Base-by-base conservation (phyloP, 2,888 invertebrate genomes). In the Ennomos fuscantarius region DNA sequence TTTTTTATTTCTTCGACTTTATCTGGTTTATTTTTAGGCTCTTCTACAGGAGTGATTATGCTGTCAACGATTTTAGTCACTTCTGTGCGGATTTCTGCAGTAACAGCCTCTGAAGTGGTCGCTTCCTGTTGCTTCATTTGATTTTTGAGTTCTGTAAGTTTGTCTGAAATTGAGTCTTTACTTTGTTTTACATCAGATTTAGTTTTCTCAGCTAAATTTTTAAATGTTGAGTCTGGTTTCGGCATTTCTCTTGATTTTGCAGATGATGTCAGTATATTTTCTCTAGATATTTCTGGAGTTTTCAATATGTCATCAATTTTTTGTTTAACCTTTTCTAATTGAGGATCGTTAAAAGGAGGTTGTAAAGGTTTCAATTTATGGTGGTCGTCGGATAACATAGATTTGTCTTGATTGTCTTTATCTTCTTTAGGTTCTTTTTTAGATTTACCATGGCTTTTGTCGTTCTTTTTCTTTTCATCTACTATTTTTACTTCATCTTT, bases 251-350 rank as follows among this genome's bases (percentile, higher is more conserved):
- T 81, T 6, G 74, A 75, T 69, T 81, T 82, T 0, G 76, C 71
- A 15, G 80, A 69, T 1, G 83, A 63, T 0, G 85, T 75, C 8
- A 90, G 63, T 53, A 93, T 91, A 56, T 89, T 91, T 75, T 90
- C 91, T 37, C 84, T 72, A 0, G 92, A 93, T 37, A 93, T 89
- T 75, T 92, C 90, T 1, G 92, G 91, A 36, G 89, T 86, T 73
- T 89, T 91, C 15, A 93, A 64, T 55, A 93, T 90, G 12, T 87
- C 86, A 39, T 92, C 92, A 56, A 93, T 93, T 75, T 86, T 92
- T 66, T 89, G 89, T 73, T 86, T 89, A 0, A 85, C 92, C 60
- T 87, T 79, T 72, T 92, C 92, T 8, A 93, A 83, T 77, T 92
- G 89, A 15, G 92, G 92, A 49, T 93, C 92, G 47, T 92, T 89